Evolutionary conservation across 1,140 invertebrate species (phyloP).

Genomic region (Papilio helenus): DNA sequence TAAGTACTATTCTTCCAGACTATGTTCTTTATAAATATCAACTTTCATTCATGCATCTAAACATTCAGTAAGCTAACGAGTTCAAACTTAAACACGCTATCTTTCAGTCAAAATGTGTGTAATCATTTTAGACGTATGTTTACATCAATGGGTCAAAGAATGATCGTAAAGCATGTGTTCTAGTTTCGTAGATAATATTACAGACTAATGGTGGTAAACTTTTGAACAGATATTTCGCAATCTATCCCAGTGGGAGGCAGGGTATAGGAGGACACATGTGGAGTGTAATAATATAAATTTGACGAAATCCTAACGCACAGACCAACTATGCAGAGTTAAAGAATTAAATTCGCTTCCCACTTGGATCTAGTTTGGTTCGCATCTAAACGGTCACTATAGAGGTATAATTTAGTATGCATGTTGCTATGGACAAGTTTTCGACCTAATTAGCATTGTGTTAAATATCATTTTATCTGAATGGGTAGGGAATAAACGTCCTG

Average conservation of each 20-base stretch:
- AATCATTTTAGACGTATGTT: not conserved
- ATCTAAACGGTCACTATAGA: not conserved
- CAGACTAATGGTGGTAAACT: not conserved
- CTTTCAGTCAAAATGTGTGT: not conserved
- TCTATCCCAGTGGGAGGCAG: not conserved
- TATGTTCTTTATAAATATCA: too few species aligned
- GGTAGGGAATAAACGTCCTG: not conserved
- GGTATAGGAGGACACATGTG: not conserved
- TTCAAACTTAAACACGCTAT: not conserved
- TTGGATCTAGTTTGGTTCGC: not conserved
- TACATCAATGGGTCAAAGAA: not conserved
- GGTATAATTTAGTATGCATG: not conserved
- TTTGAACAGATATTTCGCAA: not conserved
- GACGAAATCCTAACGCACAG: not conserved
- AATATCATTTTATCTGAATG: not conserved
- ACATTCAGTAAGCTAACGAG: too few species aligned
- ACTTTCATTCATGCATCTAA: too few species aligned
- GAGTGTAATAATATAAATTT: not conserved
- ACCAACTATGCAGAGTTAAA: not conserved
- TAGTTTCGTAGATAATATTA: not conserved
- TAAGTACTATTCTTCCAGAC: too few species aligned
- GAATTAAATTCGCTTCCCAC: not conserved
- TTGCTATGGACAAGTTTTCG: not conserved
- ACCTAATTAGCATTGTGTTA: not conserved
- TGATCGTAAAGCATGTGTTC: not conserved